phyloP scores from a whole-genome alignment of 2,888 invertebrate genomes.

The Priocnemis perturbator region DNA sequence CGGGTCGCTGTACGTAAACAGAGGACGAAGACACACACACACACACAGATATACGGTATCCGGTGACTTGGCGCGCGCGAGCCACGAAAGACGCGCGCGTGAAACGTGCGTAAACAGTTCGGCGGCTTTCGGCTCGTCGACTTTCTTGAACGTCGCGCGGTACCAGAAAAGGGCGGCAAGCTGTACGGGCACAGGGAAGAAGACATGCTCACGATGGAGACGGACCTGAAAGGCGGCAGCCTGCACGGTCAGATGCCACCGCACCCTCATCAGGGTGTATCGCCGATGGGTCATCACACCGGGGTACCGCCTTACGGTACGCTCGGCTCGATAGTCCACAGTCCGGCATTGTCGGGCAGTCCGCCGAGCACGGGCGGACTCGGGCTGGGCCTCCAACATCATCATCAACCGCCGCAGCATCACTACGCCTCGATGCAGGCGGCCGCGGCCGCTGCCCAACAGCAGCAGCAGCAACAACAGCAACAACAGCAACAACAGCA shows the following conservation, averaged over 20 bases:
- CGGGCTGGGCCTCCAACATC: slow-evolving; percentile 64
- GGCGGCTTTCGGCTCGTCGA: slow-evolving; percentile 39
- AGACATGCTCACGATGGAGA: slow-evolving; percentile 94
- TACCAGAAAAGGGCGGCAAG: slow-evolving; percentile 78
- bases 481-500: slow-evolving; percentile 68
- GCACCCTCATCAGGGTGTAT: slow-evolving; percentile 83
- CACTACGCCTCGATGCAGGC: slow-evolving; percentile 73
- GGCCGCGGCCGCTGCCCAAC: slow-evolving; percentile 64
- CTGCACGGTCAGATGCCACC: slow-evolving; percentile 91
- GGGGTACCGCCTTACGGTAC: slow-evolving; percentile 80
- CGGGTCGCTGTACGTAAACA: background rate
- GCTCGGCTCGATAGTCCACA: slow-evolving; percentile 80
- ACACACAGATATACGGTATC: too few relatives aligned
- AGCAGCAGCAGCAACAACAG: slow-evolving; percentile 72
- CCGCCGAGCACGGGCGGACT: slow-evolving; percentile 68
- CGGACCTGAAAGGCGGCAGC: slow-evolving; percentile 92
- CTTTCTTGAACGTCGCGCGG: slow-evolving; percentile 44
- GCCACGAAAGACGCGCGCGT: background rate
- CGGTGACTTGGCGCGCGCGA: background rate
- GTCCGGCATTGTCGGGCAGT: slow-evolving; percentile 70
- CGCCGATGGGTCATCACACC: slow-evolving; percentile 81
- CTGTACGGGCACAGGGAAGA: slow-evolving; percentile 90
- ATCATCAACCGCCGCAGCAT: slow-evolving; percentile 71
- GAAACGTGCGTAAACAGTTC: background rate
- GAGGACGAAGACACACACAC: too few relatives aligned